These are phyloP conservation scores for Elegia similella DNA, from an alignment of 2,888 invertebrate genomes.

Conservation along the genomic window DNA sequence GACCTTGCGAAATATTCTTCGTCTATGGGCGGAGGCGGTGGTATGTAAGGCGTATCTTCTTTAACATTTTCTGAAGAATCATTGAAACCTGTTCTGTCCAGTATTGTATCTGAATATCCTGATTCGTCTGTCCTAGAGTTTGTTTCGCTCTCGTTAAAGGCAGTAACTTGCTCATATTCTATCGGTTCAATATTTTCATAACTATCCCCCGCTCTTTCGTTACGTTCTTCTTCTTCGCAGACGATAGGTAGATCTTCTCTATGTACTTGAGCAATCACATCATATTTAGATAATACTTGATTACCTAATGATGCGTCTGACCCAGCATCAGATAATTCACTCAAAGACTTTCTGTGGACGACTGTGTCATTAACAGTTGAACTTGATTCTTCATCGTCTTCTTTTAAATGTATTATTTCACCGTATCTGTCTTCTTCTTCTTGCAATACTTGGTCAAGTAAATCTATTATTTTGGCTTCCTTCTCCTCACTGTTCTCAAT, in stretches of 20 bases:
- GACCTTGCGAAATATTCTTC: constrained; percentile 54
- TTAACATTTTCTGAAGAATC: constrained; percentile 55
- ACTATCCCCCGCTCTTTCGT: constrained; percentile 34
- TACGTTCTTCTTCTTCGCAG: constrained; percentile 62
- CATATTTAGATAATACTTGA: constrained; percentile 76
- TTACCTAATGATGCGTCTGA: constrained; percentile 69
- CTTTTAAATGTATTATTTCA: constrained; percentile 54
- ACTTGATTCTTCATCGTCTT: constrained; percentile 34
- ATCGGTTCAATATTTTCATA: constrained; percentile 30
- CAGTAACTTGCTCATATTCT: constrained; percentile 56
- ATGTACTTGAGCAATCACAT: constrained; percentile 81
- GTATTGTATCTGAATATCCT: constrained; percentile 69
- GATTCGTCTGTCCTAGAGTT: constrained; percentile 72
- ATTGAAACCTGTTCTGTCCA: constrained; percentile 50
- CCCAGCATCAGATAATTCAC: constrained; percentile 69
- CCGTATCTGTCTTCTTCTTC: constrained; percentile 73
- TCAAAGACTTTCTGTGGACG: constrained; percentile 61
- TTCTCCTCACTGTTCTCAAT: constrained; percentile 67
- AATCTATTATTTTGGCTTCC: constrained; percentile 74
- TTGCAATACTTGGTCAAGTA: constrained; percentile 73
- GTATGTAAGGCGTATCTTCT: constrained; percentile 53
- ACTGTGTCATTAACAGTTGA: constrained; percentile 34
- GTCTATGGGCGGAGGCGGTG: constrained; percentile 67
- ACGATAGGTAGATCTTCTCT: constrained; percentile 76
- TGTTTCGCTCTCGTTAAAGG: constrained; percentile 65